phyloP scores from a whole-genome alignment of 2,888 invertebrate genomes.

The Geotrupes spiniger region DNA sequence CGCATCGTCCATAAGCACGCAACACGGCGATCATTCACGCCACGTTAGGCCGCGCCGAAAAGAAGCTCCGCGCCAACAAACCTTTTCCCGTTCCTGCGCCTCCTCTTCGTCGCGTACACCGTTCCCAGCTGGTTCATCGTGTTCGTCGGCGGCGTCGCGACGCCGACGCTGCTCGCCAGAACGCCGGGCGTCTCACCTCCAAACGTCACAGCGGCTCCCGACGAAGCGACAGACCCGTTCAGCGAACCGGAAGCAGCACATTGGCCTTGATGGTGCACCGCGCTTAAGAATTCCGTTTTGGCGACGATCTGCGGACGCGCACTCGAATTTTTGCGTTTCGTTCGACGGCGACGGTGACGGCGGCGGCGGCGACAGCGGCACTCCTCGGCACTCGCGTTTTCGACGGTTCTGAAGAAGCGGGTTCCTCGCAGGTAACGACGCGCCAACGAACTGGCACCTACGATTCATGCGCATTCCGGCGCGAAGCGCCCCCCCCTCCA shows the following conservation, averaged over 20 bases:
- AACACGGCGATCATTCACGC: slow-evolving; percentile 28
- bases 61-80: slow-evolving; percentile 53
- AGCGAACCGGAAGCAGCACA: slow-evolving; percentile 44
- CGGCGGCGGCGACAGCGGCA: too few species aligned
- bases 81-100: slow-evolving; percentile 96
- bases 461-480: slow-evolving; percentile 32
- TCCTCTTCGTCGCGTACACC: slow-evolving; percentile 94
- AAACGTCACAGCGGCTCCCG: slow-evolving; percentile 39
- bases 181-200: slow-evolving; percentile 43
- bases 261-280: slow-evolving; percentile 42
- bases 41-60: too few species aligned
- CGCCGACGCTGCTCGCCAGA: slow-evolving; percentile 39
- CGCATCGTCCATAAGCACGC: slow-evolving; percentile 34
- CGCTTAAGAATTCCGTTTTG: slow-evolving; percentile 46
- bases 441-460: slow-evolving; percentile 33
- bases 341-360: neutral
- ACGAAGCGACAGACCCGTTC: slow-evolving; percentile 25
- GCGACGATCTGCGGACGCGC: slow-evolving; percentile 26
- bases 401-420: slow-evolving; percentile 32
- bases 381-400: slow-evolving; percentile 30
- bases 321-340: slow-evolving; percentile 12
- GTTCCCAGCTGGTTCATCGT: slow-evolving; percentile 89
- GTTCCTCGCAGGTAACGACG: slow-evolving; percentile 26
- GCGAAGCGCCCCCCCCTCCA: slow-evolving; percentile 25
- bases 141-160: slow-evolving; percentile 44